A percentile compares a stretch with the other conserved stretches of the same genome.
These are phyloP conservation scores for Lacanobia oleracea DNA, from an alignment of 2,888 invertebrate species.

Conservation along the genomic window DNA sequence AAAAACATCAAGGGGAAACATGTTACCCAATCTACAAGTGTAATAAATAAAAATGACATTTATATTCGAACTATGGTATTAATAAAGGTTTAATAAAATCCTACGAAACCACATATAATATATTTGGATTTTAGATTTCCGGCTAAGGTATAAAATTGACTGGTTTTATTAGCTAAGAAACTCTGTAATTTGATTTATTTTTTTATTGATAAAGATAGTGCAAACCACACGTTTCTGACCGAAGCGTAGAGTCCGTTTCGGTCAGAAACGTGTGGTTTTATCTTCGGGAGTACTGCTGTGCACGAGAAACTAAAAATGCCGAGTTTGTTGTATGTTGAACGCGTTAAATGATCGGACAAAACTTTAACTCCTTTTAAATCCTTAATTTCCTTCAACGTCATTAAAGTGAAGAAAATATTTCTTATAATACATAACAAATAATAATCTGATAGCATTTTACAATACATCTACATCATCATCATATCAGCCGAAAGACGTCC, in stretches of 20 bases:
- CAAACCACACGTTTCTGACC: too few relatives aligned
- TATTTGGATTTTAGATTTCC: conserved; percentile 21
- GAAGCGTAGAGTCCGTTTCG: too few relatives aligned
- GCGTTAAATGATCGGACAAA: not conserved
- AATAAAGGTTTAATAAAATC: conserved; percentile 56
- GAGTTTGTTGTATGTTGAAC: too few relatives aligned
- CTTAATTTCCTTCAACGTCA: not conserved
- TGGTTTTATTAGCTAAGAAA: not conserved
- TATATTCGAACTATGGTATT: conserved; percentile 53
- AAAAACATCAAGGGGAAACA: conserved; percentile 63
- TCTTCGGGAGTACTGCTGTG: not conserved
- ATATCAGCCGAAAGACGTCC: too few relatives aligned
- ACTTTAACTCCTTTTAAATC: not conserved
- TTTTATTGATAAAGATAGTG: too few relatives aligned
- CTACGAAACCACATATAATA: conserved; percentile 21
- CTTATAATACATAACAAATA: not conserved
- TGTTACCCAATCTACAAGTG: conserved; percentile 62
- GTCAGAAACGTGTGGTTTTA: too few relatives aligned
- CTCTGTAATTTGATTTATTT: not conserved
- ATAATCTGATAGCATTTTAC: not conserved
- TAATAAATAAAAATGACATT: conserved; percentile 67
- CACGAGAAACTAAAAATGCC: too few relatives aligned
- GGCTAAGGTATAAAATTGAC: conserved; percentile 7
- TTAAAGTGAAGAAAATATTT: not conserved
- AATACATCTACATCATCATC: too few relatives aligned